A percentile compares a stretch with the other conserved stretches of the same genome.
These are phyloP conservation scores for Protosalanx chinensis DNA, from an alignment of 2,797 vertebrate species.

Conservation along the genomic window DNA sequence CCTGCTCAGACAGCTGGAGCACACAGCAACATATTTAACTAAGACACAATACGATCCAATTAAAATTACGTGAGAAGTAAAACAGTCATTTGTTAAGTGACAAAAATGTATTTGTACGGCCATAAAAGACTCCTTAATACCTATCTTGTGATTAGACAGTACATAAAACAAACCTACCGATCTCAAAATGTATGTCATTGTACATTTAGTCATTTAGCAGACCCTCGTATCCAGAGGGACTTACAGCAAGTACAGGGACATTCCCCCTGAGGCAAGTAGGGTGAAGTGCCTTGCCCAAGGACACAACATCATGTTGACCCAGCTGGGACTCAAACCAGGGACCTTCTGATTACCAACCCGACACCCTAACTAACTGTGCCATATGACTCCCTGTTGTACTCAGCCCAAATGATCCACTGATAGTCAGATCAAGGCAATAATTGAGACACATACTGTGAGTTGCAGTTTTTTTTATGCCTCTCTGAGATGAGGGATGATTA, in stretches of 20 bases:
- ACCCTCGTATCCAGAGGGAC: no score
- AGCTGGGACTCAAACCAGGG: no score
- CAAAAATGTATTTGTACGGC: no score
- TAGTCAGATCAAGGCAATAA: background rate
- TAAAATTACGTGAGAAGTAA: conserved; percentile 6
- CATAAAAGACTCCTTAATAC: no score
- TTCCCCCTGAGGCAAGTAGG: no score
- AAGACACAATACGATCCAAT: conserved; percentile 30
- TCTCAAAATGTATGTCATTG: background rate
- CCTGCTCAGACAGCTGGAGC: conserved; percentile 29
- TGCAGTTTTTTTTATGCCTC: background rate
- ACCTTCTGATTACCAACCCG: no score
- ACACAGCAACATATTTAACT: conserved; percentile 37
- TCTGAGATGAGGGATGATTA: background rate
- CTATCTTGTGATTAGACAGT: background rate
- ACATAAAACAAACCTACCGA: conserved; percentile 6
- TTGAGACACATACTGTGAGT: background rate
- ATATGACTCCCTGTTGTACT: background rate
- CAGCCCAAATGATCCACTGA: background rate
- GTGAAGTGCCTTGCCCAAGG: no score
- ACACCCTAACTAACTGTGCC: no score
- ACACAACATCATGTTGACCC: no score
- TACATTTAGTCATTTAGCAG: no score
- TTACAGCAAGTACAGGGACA: no score
- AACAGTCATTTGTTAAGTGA: no score